These are phyloP conservation scores for Brenthis ino DNA, from an alignment of 2,888 invertebrate species.

Conservation along the genomic window DNA sequence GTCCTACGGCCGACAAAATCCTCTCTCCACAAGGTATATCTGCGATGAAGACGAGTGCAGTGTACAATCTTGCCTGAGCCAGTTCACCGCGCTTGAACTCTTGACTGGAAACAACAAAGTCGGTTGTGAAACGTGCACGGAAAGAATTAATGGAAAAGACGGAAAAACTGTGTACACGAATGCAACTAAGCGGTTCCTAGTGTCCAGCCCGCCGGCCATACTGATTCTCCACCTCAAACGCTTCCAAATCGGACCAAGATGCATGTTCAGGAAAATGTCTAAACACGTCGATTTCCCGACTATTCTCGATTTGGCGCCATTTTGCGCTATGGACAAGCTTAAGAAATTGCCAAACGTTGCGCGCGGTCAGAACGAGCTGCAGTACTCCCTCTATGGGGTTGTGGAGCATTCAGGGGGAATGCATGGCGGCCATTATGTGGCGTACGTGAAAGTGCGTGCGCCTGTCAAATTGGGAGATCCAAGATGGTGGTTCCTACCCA, in stretches of 20 bases:
- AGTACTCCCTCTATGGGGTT: constrained; percentile 96
- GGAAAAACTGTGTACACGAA: constrained; percentile 90
- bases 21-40: constrained; percentile 85
- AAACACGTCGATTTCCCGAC: constrained; percentile 94
- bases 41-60: constrained; percentile 91
- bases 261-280: constrained; percentile 91
- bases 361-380: constrained; percentile 85
- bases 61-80: constrained; percentile 93
- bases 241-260: constrained; percentile 91
- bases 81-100: constrained; percentile 95
- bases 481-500: constrained; percentile 88
- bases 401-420: constrained; percentile 97
- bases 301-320: constrained; percentile 93
- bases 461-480: constrained; percentile 84
- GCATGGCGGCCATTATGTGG: constrained; percentile 93
- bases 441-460: constrained; percentile 94
- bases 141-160: constrained; percentile 85
- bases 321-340: constrained; percentile 88
- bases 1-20: constrained; percentile 67
- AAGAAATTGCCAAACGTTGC: constrained; percentile 83
- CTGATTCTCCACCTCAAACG: constrained; percentile 97
- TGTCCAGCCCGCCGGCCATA: constrained; percentile 95
- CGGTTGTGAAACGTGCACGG: constrained; percentile 94
- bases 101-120: constrained; percentile 96
- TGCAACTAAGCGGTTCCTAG: constrained; percentile 91